Conservation (phyloP, 2,113 vertebrate species). For the Leucopsar rothschildi region DNA sequence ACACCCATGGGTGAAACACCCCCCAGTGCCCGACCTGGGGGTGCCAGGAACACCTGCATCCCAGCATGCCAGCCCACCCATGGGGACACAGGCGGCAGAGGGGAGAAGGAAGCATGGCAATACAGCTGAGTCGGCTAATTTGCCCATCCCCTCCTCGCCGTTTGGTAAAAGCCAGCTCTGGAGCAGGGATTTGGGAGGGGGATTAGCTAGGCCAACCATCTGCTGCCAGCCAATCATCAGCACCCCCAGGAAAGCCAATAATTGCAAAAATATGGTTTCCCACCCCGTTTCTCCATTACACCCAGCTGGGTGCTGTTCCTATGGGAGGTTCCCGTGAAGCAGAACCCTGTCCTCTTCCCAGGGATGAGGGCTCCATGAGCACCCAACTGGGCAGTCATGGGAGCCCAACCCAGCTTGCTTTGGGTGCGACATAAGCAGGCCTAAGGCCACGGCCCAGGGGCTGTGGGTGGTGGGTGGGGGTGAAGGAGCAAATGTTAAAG, state of each 20-base stretch:
- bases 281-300: background rate
- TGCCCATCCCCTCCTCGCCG: background rate
- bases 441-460: rapidly evolving
- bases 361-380: background rate
- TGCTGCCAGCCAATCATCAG: constrained; percentile 57
- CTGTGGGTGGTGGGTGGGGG: background rate
- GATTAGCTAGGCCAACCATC: constrained; percentile 68
- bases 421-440: rapidly evolving
- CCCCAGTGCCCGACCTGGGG: rapidly evolving
- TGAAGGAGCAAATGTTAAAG: constrained; percentile 66
- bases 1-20: background rate
- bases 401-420: rapidly evolving
- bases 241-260: constrained; percentile 52
- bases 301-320: background rate
- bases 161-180: constrained; percentile 40
- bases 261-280: constrained; percentile 51
- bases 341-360: rapidly evolving
- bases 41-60: rapidly evolving
- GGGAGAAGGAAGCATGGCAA: rapidly evolving
- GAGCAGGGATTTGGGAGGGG: constrained; percentile 40
- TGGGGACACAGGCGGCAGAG: rapidly evolving
- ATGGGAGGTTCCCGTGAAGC: rapidly evolving
- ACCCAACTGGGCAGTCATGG: rapidly evolving
- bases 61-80: rapidly evolving
- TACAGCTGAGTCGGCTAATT: constrained; percentile 45